Conservation (phyloP, 2,113 vertebrate genomes). For the Cyanocitta stelleri region DNA sequence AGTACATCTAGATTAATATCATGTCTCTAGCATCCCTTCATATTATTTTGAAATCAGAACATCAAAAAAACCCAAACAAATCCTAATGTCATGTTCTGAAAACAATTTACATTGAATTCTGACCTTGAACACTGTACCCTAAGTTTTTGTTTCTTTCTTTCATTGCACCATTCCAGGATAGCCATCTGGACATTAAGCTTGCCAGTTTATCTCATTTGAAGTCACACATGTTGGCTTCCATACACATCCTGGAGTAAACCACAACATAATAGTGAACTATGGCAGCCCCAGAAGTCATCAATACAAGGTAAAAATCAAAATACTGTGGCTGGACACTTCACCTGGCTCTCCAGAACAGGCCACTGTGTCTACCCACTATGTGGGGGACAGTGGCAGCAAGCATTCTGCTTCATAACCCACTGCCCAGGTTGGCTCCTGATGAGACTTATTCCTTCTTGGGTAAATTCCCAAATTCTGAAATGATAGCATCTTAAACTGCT, state of each 20-base stretch:
- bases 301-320: neutral
- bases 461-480: neutral
- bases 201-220: neutral
- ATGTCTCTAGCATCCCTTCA: neutral
- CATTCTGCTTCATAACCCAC: neutral
- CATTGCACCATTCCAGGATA: neutral
- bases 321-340: neutral
- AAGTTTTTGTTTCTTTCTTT: neutral
- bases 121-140: neutral
- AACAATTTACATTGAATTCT: constrained; percentile 4
- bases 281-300: neutral
- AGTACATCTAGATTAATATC: neutral
- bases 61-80: neutral
- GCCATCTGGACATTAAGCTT: neutral
- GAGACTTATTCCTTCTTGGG: neutral
- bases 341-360: neutral
- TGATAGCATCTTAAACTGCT: neutral
- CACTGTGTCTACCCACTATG: fast-evolving
- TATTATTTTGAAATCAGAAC: neutral
- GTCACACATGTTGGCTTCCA: neutral
- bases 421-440: neutral
- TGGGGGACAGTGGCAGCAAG: neutral
- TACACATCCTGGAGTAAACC: neutral
- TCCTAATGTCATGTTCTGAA: neutral
- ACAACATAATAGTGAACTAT: neutral